phyloP scores from a whole-genome alignment of 1,140 invertebrate genomes.

The Sycobia sp. region DNA sequence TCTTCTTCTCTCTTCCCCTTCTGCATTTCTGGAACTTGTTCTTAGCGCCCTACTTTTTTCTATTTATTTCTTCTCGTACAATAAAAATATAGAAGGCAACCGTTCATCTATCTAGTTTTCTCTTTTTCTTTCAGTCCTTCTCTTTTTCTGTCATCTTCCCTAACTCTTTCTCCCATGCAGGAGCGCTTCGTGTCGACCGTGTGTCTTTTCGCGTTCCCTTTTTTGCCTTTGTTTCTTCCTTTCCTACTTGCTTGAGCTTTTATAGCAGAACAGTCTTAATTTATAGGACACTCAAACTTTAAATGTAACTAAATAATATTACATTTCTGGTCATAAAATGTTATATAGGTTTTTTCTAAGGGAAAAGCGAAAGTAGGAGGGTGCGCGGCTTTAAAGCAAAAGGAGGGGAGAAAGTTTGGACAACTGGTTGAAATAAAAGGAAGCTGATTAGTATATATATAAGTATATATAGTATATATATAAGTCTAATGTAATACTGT shows the following conservation, averaged over 20 bases:
- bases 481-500: background rate
- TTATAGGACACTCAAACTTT: slow-evolving; percentile 18
- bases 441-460: too few relatives aligned
- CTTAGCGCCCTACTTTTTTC: background rate
- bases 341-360: background rate
- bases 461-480: slow-evolving; percentile 16
- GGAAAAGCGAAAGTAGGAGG: background rate
- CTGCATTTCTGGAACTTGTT: slow-evolving; percentile 4
- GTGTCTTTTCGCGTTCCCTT: background rate
- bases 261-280: slow-evolving; percentile 12
- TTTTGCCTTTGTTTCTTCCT: background rate
- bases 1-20: slow-evolving; percentile 22
- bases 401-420: background rate
- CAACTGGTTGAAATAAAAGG: background rate
- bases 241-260: slow-evolving; percentile 1
- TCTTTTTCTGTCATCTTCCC: slow-evolving; percentile 3
- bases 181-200: background rate
- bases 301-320: slow-evolving; percentile 32
- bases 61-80: slow-evolving; percentile 18
- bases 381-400: background rate
- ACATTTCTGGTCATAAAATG: slow-evolving; percentile 13
- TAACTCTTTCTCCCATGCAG: slow-evolving; percentile 11
- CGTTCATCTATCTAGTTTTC: background rate
- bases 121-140: background rate
- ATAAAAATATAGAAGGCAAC: slow-evolving; percentile 34